Evolutionary conservation across 2,113 vertebrate genomes (phyloP), one percentile per base, ranked within the genome.

Genomic region (Grus americana): DNA sequence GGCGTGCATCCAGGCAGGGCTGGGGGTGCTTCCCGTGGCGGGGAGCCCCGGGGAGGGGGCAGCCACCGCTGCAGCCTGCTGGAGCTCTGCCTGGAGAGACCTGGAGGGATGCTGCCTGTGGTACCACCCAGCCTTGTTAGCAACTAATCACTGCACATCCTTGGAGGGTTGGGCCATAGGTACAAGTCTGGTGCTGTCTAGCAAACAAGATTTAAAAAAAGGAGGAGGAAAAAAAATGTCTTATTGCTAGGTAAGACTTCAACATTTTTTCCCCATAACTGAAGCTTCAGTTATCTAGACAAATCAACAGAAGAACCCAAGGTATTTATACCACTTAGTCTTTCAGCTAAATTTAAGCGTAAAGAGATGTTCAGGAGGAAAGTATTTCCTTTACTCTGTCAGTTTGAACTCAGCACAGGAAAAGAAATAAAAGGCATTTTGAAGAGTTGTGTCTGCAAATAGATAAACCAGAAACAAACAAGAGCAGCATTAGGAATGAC

Each of bases 1-100:
- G 38, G 24, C 2, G 1, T 29, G 15, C 5, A 10, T 22, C 18
- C 38, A 36, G 61, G 40, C 50, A 57, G 46, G 73, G 11, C 36
- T 2, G 10, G 67, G 55, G 40, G 5, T 5, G 13, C 23, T 46
- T 62, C 29, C 26, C 2, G 0, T 2, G 2, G 4, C 0, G 2
- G 21, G 27, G 42, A 72, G 11, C 6, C 34, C 32, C 5, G 2
- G 27, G 54, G 32, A 61, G 42, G n/a, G 26, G 22, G 22, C 38
- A 55, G 22, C 63, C 9, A 5, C 20, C 4, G 0, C 59, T 26
- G 27, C 52, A 54, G 30, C n/a, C 70, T 67, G 62, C 8, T 8
- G 20, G 18, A 44, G 29, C 47, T 57, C 63, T 91, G 27, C 29
- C 32, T 40, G 49, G 22, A 44, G 32, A 57, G 14, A 32, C 14